Evolutionary conservation across 2,888 invertebrate species (phyloP), one percentile per base, ranked within the genome.

Genomic region (Laothoe populi): DNA sequence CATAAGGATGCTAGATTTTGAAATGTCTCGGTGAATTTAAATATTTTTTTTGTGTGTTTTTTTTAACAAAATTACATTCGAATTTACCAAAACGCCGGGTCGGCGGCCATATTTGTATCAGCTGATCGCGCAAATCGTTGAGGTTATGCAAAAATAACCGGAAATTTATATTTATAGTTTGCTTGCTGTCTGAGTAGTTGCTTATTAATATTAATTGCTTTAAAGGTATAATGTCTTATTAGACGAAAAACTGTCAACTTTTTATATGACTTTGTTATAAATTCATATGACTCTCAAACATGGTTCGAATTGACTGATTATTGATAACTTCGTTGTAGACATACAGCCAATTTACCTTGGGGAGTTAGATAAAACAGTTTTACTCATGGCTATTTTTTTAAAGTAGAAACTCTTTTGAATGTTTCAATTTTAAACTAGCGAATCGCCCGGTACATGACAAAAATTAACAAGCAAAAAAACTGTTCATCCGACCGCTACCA

Each of bases 131-230:
- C 53, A 19, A 53, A 53, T 31, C 35, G 35, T 10, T 19, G 49
- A 35, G 53, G 53, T 53, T 53, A 53, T 53, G 53, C 53, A 31
- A 53, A 49, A 31, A 53, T 5, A 53, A 19, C 31, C 53, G 35
- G 53, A 53, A 19, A 11, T 11, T 19, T 53, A 19, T 19, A 35
- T 49, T 31, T 16, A 53, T 31, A 53, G 10, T 19, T 19, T 16
- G 31, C 19, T 53, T 8, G 19, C 10, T 31, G 16, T 49, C 26
- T n/a, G 26, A 16, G 16, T 31, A 31, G 2, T 5, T 31, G 1
- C 24, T 48, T 7, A 48, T 46, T 16, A 53, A 19, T 19, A 19
- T 5, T 19, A 19, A 31, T 53, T 4, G 11, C 19, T 38, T 38
- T 10, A 1, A 38, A 38, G 2, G 13, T 8, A 38, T 0, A 38